These are phyloP conservation scores for Eupsilia transversa DNA, from an alignment of 2,888 invertebrate species.

Conservation along the genomic window DNA sequence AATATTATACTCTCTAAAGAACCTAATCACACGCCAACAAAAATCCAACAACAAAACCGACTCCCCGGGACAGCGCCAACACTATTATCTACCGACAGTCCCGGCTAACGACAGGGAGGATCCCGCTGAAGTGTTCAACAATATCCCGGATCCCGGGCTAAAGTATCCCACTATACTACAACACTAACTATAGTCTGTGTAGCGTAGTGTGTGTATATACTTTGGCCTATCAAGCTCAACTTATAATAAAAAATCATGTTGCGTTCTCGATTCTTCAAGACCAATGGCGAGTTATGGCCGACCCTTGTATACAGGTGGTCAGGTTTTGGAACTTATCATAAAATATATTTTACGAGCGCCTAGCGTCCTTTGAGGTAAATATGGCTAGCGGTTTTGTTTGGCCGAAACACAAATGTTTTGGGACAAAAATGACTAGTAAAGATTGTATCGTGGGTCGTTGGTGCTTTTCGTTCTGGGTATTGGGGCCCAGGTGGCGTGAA, in stretches of 20 bases:
- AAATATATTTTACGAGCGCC: conserved; percentile 63
- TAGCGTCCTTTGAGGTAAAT: conserved; percentile 55
- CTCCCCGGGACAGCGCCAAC: conserved; percentile 61
- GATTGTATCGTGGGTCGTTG: conserved; percentile 23
- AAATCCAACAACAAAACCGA: conserved; percentile 45
- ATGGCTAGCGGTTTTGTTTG: conserved; percentile 35
- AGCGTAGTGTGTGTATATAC: neutral
- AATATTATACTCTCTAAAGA: conserved; percentile 31
- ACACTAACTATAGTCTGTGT: conserved; percentile 40
- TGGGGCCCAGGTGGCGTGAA: neutral
- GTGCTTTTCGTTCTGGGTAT: conserved; percentile 11
- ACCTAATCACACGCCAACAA: conserved; percentile 53
- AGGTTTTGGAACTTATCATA: conserved; percentile 57
- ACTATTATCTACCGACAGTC: conserved; percentile 68
- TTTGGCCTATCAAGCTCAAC: conserved; percentile 55
- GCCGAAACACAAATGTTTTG: conserved; percentile 49
- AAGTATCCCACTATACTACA: conserved; percentile 36
- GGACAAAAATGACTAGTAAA: conserved; percentile 49
- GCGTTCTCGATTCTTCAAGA: conserved; percentile 58
- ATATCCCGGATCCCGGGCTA: conserved; percentile 59
- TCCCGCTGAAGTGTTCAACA: conserved; percentile 66
- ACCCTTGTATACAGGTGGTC: conserved; percentile 62
- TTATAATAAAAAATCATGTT: conserved; percentile 66
- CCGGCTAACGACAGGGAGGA: conserved; percentile 64
- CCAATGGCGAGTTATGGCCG: conserved; percentile 51